Evolutionary conservation across 2,797 vertebrate species (phyloP), one percentile per base, ranked within the genome.

Genomic region (Gymnothorax reevesii): DNA sequence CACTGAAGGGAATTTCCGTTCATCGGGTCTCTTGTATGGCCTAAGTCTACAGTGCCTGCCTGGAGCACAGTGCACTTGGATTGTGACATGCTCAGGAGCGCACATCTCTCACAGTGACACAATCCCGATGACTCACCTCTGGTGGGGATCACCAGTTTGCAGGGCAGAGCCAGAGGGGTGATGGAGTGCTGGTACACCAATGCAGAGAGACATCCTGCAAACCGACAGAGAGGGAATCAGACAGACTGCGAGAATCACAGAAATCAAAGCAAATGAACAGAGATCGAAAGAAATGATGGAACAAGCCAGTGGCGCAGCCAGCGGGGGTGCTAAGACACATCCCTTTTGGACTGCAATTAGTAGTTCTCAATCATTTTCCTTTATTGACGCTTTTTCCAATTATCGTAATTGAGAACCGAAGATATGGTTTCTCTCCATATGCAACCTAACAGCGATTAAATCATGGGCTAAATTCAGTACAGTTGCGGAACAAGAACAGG

Each of bases 141-240:
- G 89, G 97, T 95, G 77, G 99, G 99, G 94, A 99, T 98, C 87
- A 99, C 96, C 84, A 99, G 96, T 91, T 98, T 99, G 94, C 99
- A 99, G 88, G 99, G 98, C 88, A 99, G 94, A 79, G 99, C 98
- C 95, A 99, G 93, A 0, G 98, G 98, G 10, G 97, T 99, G 95
- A 99, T 98, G 62, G 98, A 98, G 92, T 99, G 99, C 93, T 99
- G 99, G 94, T 99, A 99, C 82, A 99, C 99, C 94, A 99, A 92
- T 0, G 99, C 98, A 0, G 98, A 99, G 52, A 99, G 95, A 86
- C 98, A 99, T 66, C 98, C 99, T 99, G 92, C 17, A 64, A 82
- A 87, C 4, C 90, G 60, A 62, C 60, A 62, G 66, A n/a, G 2
- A 69, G 66, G 22, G 22, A 69, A 17, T 15, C 15, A 69, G 25